Evolutionary conservation across 2,888 invertebrate species (phyloP).

Genomic region (Parnassius glacialis): DNA sequence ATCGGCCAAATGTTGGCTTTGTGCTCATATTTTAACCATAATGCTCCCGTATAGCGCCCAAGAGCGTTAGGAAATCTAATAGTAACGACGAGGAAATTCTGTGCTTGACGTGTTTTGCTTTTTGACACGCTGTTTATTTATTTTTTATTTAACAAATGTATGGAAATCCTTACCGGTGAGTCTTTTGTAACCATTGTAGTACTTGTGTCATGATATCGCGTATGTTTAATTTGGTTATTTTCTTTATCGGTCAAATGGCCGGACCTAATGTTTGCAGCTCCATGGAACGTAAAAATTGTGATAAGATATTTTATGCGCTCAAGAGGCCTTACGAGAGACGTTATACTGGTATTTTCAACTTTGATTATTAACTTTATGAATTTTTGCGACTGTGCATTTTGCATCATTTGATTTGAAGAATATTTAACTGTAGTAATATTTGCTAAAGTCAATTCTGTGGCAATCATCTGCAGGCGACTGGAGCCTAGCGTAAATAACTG

Average conservation of each 20-base stretch:
- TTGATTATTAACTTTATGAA: neutral
- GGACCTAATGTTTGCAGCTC: constrained; percentile 49
- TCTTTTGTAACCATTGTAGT: constrained; percentile 21
- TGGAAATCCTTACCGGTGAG: constrained; percentile 14
- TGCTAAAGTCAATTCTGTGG: neutral
- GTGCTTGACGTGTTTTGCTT: constrained; percentile 28
- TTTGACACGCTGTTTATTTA: constrained; percentile 29
- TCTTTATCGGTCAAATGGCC: constrained; percentile 57
- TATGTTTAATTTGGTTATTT: constrained; percentile 17
- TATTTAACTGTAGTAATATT: too few relatives aligned
- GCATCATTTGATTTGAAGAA: too few relatives aligned
- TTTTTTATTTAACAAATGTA: constrained; percentile 28
- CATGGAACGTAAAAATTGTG: constrained; percentile 39
- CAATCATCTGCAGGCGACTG: neutral
- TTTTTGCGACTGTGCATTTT: too few relatives aligned
- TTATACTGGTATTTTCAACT: constrained; percentile 22
- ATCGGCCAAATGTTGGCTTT: constrained; percentile 70
- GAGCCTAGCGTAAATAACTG: constrained; percentile 17
- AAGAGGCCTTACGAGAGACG: constrained; percentile 24
- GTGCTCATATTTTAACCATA: constrained; percentile 58
- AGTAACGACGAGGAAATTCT: constrained; percentile 26
- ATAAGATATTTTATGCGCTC: constrained; percentile 41
- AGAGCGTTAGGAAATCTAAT: constrained; percentile 39
- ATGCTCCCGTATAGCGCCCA: constrained; percentile 40
- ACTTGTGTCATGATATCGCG: constrained; percentile 13